Conservation (phyloP, 2,888 invertebrate species). For the Andrena haemorrhoa region DNA sequence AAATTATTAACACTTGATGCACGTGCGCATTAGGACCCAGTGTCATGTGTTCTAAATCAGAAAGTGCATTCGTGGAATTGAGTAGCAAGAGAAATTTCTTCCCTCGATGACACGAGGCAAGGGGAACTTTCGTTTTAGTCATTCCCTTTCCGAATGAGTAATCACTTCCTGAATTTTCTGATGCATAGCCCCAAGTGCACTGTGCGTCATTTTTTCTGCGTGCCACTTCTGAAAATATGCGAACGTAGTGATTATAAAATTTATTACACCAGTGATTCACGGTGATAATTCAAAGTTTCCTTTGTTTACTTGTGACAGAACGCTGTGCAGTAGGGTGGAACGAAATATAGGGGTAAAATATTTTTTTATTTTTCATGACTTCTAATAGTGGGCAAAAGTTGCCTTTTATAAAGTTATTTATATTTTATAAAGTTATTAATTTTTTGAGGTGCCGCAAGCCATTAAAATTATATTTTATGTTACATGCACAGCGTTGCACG, state of each 20-base stretch:
- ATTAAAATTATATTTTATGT: too few relatives aligned
- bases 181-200: slow-evolving; percentile 24
- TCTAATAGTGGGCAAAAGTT: too few relatives aligned
- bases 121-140: slow-evolving; percentile 62
- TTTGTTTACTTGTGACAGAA: too few relatives aligned
- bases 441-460: too few relatives aligned
- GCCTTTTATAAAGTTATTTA: too few relatives aligned
- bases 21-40: slow-evolving; percentile 42
- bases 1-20: slow-evolving; percentile 56
- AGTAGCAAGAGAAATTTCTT: slow-evolving; percentile 70
- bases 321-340: too few relatives aligned
- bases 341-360: too few relatives aligned
- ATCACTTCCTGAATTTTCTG: slow-evolving; percentile 52
- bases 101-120: slow-evolving; percentile 46
- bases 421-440: too few relatives aligned
- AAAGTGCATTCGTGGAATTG: slow-evolving; percentile 63
- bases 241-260: not conserved
- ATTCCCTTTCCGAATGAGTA: slow-evolving; percentile 61
- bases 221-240: not conserved
- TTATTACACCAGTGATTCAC: not conserved
- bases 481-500: too few relatives aligned
- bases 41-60: slow-evolving; percentile 47
- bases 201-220: slow-evolving; percentile 13
- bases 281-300: not conserved
- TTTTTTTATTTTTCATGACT: too few relatives aligned